Base-by-base conservation (phyloP, 2,888 invertebrate species). In the Lepidonotus clava region DNA sequence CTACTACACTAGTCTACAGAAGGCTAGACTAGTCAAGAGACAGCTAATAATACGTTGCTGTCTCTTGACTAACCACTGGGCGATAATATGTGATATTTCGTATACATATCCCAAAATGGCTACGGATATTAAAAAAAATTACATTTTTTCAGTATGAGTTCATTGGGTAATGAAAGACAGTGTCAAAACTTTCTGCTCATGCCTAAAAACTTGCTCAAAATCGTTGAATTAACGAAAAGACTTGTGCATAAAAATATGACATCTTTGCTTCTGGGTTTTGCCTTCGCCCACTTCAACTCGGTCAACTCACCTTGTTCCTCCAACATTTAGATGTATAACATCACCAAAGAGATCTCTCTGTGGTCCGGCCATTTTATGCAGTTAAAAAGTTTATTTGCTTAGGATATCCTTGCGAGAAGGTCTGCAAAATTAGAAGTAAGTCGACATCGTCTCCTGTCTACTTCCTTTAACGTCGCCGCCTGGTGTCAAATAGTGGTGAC, bases 301-400 rank as follows among this genome's bases (percentile, higher is more conserved):
- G 32, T 32, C 32, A 1, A 51, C 87, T 94, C 95, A 98, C 98
- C 97, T 97, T 92, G 97, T 97, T 89, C 99, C 99, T 87, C 99
- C 99, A 90, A 99, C 98, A 95, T 99, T 99, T 90, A 99, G 95
- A 95, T 98, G 97, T 88, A 99, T 96, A 91, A 99, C 98, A 95
- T 96, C 96, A 66, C 91, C 91, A 40, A 77, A 41, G 4, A 24
- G 11, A 11, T 77, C 77, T 46, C 77, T 38, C 18, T 8, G 5
- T 5, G 36, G 38, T 5, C n/a, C 6, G 8, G 77, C 38, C 77
- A 77, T 77, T 77, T 34, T 67, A n/a, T n/a, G n/a, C n/a, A n/a
- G n/a, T n/a, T n/a, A n/a, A n/a, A n/a, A n/a, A n/a, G n/a, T n/a
- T n/a, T n/a, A n/a, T n/a, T n/a, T n/a, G n/a, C n/a, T n/a, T n/a